Base-by-base conservation (phyloP, 2,797 vertebrate species). In the Lemur catta region DNA sequence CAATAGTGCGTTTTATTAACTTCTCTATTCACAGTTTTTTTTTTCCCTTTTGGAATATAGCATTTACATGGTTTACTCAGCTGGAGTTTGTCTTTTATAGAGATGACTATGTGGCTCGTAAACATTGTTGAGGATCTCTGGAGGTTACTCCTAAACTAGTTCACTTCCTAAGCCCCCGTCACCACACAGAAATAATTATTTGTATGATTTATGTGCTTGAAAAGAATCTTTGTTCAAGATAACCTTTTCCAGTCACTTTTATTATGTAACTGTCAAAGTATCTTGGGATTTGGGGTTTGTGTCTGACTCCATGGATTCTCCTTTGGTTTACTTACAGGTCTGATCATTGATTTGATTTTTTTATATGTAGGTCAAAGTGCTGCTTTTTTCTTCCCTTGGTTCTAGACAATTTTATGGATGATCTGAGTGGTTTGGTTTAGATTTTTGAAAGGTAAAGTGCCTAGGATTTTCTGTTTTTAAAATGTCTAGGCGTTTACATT, bases 101-200 rank as follows among this genome's bases (percentile, higher is more conserved):
- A 96, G 89, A 89, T 91, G 69, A 84, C 50, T 82, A 65, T 75
- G 46, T 17, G 11, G 43, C 46, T 93, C 65, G 81, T 84, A 96
- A 92, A 88, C 74, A 74, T 92, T 85, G 74, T 46, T 33, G 67
- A 84, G 52, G 55, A 79, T 97, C 95, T 96, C 96, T 82, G 2
- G 88, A 93, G 97, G 95, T 17, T 93, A 65, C n/a, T 48, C 11
- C 84, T 93, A 94, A 95, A 96, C 79, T 74, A 94, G 90, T 94
- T 95, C 48, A 85, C 72, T 84, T 90, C 75, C 88, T 93, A 79
- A 95, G 72, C 26, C 61, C 61, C 89, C 98, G 90, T 96, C 91
- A 97, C 41, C 86, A 46, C 20, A 57, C 26, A 38, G 48, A 84
- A 6, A 97, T 97, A 98, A 98, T 98, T 98, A 96, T 89, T 98